A percentile compares a stretch with the other conserved stretches of the same genome.
Conservation (phyloP, 2,113 vertebrate species). For the Sterna hirundo region DNA sequence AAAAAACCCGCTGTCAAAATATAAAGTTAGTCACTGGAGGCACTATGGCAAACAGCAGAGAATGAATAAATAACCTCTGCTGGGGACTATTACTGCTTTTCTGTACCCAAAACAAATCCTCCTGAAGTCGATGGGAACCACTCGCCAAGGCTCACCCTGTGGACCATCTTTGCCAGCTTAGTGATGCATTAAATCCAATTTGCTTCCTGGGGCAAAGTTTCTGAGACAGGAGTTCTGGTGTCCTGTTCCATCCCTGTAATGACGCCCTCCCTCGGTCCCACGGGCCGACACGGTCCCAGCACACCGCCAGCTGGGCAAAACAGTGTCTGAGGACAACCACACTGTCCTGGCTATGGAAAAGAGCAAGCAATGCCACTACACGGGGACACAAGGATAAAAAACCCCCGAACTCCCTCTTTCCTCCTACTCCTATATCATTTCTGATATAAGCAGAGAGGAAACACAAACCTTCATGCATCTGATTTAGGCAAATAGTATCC, state of each 20-base stretch:
- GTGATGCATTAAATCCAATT: not conserved
- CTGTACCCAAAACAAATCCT: not conserved
- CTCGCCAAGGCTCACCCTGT: not conserved
- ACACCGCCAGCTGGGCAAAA: not conserved
- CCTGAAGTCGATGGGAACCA: not conserved
- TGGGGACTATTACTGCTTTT: not conserved
- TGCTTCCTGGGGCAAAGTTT: not conserved
- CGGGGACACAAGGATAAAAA: not conserved
- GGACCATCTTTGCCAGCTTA: not conserved
- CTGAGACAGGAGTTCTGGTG: not conserved
- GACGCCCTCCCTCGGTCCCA: not conserved
- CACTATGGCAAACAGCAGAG: not conserved
- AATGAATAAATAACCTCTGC: not conserved
- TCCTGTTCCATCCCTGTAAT: not conserved
- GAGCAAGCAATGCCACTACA: not conserved
- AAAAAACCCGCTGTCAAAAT: not conserved
- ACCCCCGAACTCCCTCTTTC: too few relatives aligned
- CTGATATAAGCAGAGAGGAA: not conserved
- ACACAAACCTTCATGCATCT: not conserved
- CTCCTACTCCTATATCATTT: not conserved
- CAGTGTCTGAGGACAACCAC: not conserved
- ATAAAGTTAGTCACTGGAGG: not conserved
- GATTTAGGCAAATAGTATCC: not conserved
- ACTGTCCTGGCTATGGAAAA: not conserved
- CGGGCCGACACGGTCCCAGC: accelerated